Conservation (phyloP, 2,888 invertebrate species). For the Tridacna gigas region DNA sequence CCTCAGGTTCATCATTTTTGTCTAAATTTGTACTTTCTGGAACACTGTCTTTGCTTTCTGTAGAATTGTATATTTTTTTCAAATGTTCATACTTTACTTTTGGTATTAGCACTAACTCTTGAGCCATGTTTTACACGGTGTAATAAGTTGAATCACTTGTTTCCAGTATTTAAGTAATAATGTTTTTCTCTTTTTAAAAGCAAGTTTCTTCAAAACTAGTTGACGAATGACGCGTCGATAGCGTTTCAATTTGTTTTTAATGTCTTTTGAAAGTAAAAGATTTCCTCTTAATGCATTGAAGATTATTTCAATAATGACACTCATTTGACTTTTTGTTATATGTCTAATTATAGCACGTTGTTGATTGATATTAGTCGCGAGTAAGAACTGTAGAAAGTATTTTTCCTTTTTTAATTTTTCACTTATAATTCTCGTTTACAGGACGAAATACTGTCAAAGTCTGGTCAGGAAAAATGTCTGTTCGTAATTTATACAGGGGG, state of each 20-base stretch:
- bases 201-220: slow-evolving; percentile 34
- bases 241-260: slow-evolving; percentile 37
- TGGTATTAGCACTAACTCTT: slow-evolving; percentile 9
- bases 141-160: too few relatives aligned
- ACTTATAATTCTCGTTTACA: slow-evolving; percentile 44
- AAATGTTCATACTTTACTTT: slow-evolving; percentile 16
- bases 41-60: too few relatives aligned
- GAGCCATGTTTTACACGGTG: too few relatives aligned
- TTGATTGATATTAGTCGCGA: slow-evolving; percentile 39
- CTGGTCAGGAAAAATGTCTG: slow-evolving; percentile 44
- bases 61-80: neutral
- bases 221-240: slow-evolving; percentile 31
- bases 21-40: too few relatives aligned
- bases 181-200: slow-evolving; percentile 16
- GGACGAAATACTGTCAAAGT: slow-evolving; percentile 40
- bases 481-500: slow-evolving; percentile 37
- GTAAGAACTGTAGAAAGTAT: slow-evolving; percentile 34
- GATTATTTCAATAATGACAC: slow-evolving; percentile 43
- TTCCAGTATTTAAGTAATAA: slow-evolving; percentile 35
- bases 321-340: slow-evolving; percentile 35
- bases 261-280: neutral
- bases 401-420: slow-evolving; percentile 43
- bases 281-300: slow-evolving; percentile 39
- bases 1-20: too few relatives aligned
- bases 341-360: slow-evolving; percentile 34